Conservation (phyloP, 2,113 vertebrate genomes). For the Thamnaconus septentrionalis region DNA sequence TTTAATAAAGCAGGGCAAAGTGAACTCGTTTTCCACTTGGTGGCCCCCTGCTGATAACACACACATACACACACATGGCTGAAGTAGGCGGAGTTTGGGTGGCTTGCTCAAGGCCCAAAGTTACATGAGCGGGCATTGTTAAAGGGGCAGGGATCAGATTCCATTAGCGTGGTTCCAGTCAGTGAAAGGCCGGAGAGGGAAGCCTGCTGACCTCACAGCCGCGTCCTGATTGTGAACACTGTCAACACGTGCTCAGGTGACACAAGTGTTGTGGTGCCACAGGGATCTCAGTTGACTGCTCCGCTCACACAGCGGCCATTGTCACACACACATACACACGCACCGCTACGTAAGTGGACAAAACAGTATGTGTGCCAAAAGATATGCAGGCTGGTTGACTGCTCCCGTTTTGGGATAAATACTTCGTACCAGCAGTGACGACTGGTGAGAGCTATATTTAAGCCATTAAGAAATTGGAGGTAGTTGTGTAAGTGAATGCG, state of each 20-base stretch:
- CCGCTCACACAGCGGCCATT: too few relatives aligned
- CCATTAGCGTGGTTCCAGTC: slow-evolving; percentile 7
- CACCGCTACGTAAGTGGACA: slow-evolving; percentile 4
- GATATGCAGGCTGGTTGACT: slow-evolving; percentile 1
- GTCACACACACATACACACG: neutral
- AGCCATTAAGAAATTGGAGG: neutral
- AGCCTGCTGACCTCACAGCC: slow-evolving; percentile 1
- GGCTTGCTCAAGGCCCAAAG: too few relatives aligned
- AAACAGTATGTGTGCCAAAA: slow-evolving; percentile 5
- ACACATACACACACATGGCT: too few relatives aligned
- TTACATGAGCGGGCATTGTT: neutral
- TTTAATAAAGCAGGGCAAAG: too few relatives aligned
- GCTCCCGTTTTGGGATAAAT: slow-evolving; percentile 1
- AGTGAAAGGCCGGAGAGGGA: slow-evolving; percentile 8
- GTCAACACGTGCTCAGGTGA: slow-evolving; percentile 43
- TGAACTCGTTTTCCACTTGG: too few relatives aligned
- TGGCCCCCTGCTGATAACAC: too few relatives aligned
- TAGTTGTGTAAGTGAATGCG: too few relatives aligned
- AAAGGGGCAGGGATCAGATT: neutral
- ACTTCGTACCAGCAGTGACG: too few relatives aligned
- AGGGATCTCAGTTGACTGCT: too few relatives aligned
- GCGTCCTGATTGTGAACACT: slow-evolving; percentile 1
- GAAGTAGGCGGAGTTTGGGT: too few relatives aligned
- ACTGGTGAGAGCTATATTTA: too few relatives aligned
- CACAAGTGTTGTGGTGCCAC: neutral